Conservation (phyloP, 2,113 vertebrate species). For the Lophius piscatorius region DNA sequence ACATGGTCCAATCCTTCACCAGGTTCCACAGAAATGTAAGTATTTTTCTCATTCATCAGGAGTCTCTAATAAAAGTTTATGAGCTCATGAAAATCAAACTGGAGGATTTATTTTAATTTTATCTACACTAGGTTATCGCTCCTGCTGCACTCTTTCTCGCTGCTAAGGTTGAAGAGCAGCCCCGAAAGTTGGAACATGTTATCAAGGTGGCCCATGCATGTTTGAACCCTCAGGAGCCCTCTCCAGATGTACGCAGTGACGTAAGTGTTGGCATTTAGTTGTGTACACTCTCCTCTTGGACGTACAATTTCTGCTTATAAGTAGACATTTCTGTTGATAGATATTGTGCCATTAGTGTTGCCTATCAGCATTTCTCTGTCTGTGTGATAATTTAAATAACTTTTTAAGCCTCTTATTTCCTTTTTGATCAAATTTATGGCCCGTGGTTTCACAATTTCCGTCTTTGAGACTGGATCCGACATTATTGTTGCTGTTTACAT, state of each 20-base stretch:
- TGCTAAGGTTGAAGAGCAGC: conserved; percentile 97
- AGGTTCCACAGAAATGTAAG: conserved; percentile 94
- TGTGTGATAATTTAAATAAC: too few species aligned
- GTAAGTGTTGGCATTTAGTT: conserved; percentile 70
- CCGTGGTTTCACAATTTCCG: too few species aligned
- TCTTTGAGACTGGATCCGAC: too few species aligned
- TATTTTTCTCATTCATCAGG: conserved; percentile 14
- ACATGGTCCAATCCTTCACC: conserved; percentile 97
- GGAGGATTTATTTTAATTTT: not conserved
- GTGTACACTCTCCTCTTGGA: not conserved
- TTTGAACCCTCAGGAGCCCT: conserved; percentile 90
- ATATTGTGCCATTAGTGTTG: too few species aligned
- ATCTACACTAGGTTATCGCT: conserved; percentile 82
- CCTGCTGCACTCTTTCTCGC: conserved; percentile 94
- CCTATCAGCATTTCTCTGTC: too few species aligned
- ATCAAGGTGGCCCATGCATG: conserved; percentile 96
- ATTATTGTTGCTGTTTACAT: too few species aligned
- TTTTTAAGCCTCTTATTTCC: too few species aligned
- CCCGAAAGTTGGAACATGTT: conserved; percentile 93
- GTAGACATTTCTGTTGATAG: too few species aligned
- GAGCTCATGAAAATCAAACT: not conserved
- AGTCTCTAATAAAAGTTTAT: not conserved
- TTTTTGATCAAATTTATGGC: too few species aligned
- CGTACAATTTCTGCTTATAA: too few species aligned
- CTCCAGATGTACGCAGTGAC: conserved; percentile 92